Conservation (phyloP, 2,888 invertebrate species). For the Eurois occulta region DNA sequence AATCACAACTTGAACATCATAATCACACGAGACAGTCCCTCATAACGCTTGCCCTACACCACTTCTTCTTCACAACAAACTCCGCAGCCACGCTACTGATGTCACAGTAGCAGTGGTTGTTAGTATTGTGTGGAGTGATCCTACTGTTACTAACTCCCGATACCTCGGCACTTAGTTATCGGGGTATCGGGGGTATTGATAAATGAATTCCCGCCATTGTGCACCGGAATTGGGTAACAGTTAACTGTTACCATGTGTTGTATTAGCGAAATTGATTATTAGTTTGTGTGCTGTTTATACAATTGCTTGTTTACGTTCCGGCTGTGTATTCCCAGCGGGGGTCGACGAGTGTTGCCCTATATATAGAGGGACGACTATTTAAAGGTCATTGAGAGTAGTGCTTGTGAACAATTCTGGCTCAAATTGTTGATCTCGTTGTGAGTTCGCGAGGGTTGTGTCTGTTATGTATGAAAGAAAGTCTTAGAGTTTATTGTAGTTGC, state of each 20-base stretch:
- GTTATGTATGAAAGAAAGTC: neutral
- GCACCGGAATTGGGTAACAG: constrained; percentile 52
- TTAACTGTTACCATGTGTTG: constrained; percentile 57
- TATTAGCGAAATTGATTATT: constrained; percentile 57
- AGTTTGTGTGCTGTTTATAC: constrained; percentile 39
- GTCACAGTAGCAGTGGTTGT: neutral
- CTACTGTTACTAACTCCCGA: constrained; percentile 7
- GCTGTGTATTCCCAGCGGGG: constrained; percentile 5
- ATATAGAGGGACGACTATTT: neutral
- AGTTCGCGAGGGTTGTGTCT: neutral
- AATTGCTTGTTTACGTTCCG: constrained; percentile 9
- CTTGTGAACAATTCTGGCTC: neutral
- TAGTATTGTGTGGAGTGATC: neutral
- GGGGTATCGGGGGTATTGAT: constrained; percentile 58
- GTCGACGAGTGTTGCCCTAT: neutral
- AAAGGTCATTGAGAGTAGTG: neutral
- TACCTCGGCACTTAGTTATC: constrained; percentile 39
- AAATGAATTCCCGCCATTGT: constrained; percentile 61
- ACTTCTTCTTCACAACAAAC: neutral
- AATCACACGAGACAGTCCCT: neutral
- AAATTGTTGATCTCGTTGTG: neutral
- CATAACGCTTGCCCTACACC: neutral
- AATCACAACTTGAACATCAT: neutral
- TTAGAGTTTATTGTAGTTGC: neutral
- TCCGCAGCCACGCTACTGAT: neutral